Evolutionary conservation across 2,113 vertebrate species (phyloP).

Genomic region (Rostratula benghalensis): DNA sequence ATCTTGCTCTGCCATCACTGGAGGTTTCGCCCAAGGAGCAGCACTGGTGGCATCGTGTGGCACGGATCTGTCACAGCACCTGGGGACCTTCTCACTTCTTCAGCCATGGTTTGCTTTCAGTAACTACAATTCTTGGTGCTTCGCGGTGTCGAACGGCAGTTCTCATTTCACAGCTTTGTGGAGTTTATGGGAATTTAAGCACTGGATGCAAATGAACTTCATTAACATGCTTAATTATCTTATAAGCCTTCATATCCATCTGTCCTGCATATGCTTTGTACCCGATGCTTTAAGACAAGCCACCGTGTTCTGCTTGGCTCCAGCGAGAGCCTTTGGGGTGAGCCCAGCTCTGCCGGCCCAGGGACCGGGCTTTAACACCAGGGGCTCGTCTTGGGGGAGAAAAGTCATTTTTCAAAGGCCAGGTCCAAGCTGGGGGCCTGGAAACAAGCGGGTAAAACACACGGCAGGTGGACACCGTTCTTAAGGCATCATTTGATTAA

Average conservation of each 20-base stretch:
- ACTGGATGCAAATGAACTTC: conserved; percentile 45
- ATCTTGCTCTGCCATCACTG: too few species aligned
- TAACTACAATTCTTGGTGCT: background rate
- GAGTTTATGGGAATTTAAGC: conserved; percentile 54
- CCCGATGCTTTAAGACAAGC: background rate
- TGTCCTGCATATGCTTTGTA: conserved; percentile 44
- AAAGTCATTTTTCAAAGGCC: background rate
- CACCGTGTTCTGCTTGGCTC: background rate
- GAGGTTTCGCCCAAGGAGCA: too few species aligned
- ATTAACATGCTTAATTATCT: conserved; percentile 49
- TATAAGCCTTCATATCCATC: conserved; percentile 1
- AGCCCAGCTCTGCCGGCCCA: accelerated
- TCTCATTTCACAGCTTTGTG: conserved; percentile 31
- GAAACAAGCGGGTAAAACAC: background rate
- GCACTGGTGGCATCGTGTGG: accelerated
- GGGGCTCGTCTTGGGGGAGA: accelerated
- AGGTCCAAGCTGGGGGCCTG: background rate
- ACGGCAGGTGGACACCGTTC: accelerated
- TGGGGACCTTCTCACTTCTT: background rate
- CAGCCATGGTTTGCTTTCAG: background rate
- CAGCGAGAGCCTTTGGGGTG: background rate
- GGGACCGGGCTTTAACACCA: background rate
- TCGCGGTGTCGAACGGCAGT: background rate
- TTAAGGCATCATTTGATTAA: background rate
- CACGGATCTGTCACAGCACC: accelerated